Evolutionary conservation across 2,888 invertebrate species (phyloP).

Genomic region (Aelia acuminata): DNA sequence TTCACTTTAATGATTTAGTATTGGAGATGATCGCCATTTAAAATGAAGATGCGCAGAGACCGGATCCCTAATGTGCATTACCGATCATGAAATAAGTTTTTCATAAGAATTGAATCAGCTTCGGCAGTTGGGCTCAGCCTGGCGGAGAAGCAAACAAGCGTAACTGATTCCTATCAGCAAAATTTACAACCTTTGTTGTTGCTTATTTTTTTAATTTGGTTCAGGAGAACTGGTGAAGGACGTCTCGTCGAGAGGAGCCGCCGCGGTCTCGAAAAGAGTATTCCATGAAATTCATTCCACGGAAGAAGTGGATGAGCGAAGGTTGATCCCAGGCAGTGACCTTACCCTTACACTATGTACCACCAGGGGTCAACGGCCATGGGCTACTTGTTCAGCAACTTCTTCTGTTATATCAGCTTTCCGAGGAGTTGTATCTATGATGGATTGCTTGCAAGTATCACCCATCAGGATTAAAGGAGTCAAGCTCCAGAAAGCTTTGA

Average conservation of each 20-base stretch:
- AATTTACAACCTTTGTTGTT: neutral
- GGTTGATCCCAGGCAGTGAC: neutral
- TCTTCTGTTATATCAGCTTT: neutral
- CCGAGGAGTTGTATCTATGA: neutral
- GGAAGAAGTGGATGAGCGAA: slow-evolving; percentile 2
- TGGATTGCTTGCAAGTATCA: neutral
- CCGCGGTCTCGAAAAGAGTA: neutral
- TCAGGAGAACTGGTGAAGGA: neutral
- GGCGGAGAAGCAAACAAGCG: neutral
- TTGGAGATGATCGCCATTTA: no score
- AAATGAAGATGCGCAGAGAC: neutral
- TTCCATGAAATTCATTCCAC: neutral
- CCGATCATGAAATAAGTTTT: neutral
- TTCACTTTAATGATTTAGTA: no score
- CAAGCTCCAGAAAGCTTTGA: neutral
- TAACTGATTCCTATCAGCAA: neutral
- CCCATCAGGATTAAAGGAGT: neutral
- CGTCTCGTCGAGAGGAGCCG: neutral
- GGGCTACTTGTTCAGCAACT: slow-evolving; percentile 21
- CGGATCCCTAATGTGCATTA: neutral
- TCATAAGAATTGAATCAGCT: neutral
- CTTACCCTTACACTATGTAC: neutral
- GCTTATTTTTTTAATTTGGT: neutral
- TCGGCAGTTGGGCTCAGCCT: neutral
- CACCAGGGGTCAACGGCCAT: slow-evolving; percentile 1